Percentiles rank a stretch among this genome's conserved stretches.
phyloP scores from a whole-genome alignment of 2,797 vertebrate genomes.

The Neostethus bicornis region DNA sequence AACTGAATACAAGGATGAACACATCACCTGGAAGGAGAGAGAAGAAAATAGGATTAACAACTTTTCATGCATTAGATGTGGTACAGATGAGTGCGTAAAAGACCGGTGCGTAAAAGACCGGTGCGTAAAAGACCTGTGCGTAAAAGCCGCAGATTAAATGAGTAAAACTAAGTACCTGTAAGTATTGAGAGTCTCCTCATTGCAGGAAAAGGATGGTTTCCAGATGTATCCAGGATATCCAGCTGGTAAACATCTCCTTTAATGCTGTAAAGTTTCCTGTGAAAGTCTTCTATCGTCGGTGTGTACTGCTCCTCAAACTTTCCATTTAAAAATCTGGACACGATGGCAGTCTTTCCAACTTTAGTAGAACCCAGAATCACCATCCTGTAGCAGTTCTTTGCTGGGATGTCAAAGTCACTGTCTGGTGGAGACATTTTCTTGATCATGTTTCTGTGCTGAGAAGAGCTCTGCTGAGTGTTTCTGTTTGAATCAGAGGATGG shows the following conservation, averaged over 20 bases:
- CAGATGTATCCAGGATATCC: slow-evolving; percentile 95
- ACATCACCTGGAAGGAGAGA: slow-evolving; percentile 84
- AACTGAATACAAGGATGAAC: slow-evolving; percentile 95
- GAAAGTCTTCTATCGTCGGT: slow-evolving; percentile 97
- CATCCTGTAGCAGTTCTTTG: slow-evolving; percentile 98
- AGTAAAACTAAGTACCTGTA: slow-evolving; percentile 90
- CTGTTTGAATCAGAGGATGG: not conserved
- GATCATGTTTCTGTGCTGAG: slow-evolving; percentile 80
- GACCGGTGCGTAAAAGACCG: fast-evolving
- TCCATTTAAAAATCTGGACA: slow-evolving; percentile 93
- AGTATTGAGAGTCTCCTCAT: slow-evolving; percentile 97
- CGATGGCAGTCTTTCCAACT: slow-evolving; percentile 97
- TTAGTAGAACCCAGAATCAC: slow-evolving; percentile 97
- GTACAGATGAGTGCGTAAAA: too few species aligned
- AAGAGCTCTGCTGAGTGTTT: slow-evolving; percentile 13
- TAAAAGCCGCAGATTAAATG: not conserved
- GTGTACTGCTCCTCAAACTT: slow-evolving; percentile 97
- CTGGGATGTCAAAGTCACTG: slow-evolving; percentile 89
- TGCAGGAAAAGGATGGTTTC: slow-evolving; percentile 96
- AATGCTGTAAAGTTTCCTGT: slow-evolving; percentile 98
- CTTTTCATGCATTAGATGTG: not conserved
- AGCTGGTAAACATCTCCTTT: slow-evolving; percentile 94
- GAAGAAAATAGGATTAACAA: not conserved
- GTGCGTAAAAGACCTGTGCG: slow-evolving; percentile 9
- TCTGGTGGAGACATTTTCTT: slow-evolving; percentile 93